phyloP scores from a whole-genome alignment of 2,113 vertebrate species.

The Rostratula benghalensis region DNA sequence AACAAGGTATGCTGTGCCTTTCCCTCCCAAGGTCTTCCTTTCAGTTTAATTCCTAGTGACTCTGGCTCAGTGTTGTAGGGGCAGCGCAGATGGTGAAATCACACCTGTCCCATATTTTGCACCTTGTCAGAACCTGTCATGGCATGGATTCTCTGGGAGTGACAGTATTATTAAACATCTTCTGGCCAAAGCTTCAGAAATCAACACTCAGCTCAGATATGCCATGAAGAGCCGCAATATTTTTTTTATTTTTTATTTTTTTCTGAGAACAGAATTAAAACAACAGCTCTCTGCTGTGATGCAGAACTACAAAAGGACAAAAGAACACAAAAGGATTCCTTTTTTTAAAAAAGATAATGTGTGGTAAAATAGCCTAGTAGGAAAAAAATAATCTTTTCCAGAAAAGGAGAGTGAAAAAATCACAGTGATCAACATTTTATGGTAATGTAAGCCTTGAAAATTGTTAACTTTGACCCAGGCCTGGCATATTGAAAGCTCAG shows the following conservation, averaged over 20 bases:
- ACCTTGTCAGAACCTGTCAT: constrained; percentile 41
- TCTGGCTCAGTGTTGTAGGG: background rate
- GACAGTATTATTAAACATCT: constrained; percentile 52
- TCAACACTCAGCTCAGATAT: constrained; percentile 1
- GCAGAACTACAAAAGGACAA: background rate
- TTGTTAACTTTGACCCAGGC: background rate
- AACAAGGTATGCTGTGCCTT: background rate
- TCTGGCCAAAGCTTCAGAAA: constrained; percentile 31
- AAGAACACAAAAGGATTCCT: background rate
- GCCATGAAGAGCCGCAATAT: background rate
- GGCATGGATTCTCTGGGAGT: background rate
- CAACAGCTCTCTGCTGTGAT: background rate
- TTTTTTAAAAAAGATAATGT: background rate
- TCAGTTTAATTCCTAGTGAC: constrained; percentile 23
- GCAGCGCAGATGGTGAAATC: constrained; percentile 27
- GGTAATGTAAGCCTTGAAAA: background rate
- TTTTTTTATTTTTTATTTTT: background rate
- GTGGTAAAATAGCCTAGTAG: background rate
- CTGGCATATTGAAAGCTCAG: background rate
- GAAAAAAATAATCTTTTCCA: background rate
- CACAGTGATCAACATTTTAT: background rate
- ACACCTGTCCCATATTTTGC: constrained; percentile 42
- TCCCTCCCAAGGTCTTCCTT: background rate
- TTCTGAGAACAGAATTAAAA: background rate
- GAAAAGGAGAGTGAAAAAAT: background rate